Evolutionary conservation across 2,113 vertebrate genomes (phyloP).

Genomic region (Sinocyclocheilus rhinocerous): DNA sequence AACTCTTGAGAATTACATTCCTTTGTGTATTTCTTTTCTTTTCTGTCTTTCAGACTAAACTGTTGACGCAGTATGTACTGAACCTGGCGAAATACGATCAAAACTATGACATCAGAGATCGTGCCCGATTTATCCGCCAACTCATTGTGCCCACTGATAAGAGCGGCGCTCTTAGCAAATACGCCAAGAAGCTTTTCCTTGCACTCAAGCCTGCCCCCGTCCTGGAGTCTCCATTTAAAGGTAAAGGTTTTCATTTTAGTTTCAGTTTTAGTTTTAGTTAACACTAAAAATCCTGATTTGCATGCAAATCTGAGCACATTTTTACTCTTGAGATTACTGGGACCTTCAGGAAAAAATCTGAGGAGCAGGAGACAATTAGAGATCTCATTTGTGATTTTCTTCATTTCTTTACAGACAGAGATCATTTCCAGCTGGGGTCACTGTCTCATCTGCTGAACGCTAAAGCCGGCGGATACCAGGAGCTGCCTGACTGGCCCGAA

Average conservation of each 20-base stretch:
- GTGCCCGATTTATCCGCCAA: slow-evolving; percentile 96
- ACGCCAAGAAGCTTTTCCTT: slow-evolving; percentile 96
- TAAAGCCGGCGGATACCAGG: slow-evolving; percentile 97
- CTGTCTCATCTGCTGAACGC: slow-evolving; percentile 94
- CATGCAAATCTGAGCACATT: neutral
- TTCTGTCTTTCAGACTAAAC: slow-evolving; percentile 83
- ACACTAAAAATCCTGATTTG: neutral
- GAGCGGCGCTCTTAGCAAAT: slow-evolving; percentile 93
- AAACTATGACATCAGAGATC: slow-evolving; percentile 96
- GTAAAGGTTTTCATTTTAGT: slow-evolving; percentile 65
- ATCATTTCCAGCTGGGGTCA: slow-evolving; percentile 97
- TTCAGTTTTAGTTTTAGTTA: neutral
- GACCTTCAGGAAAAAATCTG: neutral
- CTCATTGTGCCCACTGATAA: slow-evolving; percentile 97
- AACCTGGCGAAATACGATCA: slow-evolving; percentile 98
- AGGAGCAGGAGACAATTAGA: neutral
- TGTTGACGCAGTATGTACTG: slow-evolving; percentile 96
- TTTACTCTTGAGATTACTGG: neutral
- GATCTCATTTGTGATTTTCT: neutral
- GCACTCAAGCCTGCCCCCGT: slow-evolving; percentile 94
- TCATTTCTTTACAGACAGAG: slow-evolving; percentile 80
- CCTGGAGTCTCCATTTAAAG: slow-evolving; percentile 98
- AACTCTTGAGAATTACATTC: neutral
- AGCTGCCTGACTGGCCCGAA: slow-evolving; percentile 94
- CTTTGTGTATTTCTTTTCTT: neutral